Percentiles rank a stretch among this genome's conserved stretches.
These are phyloP conservation scores for Clarias batrachus DNA, from an alignment of 2,113 vertebrate genomes.

Conservation along the genomic window DNA sequence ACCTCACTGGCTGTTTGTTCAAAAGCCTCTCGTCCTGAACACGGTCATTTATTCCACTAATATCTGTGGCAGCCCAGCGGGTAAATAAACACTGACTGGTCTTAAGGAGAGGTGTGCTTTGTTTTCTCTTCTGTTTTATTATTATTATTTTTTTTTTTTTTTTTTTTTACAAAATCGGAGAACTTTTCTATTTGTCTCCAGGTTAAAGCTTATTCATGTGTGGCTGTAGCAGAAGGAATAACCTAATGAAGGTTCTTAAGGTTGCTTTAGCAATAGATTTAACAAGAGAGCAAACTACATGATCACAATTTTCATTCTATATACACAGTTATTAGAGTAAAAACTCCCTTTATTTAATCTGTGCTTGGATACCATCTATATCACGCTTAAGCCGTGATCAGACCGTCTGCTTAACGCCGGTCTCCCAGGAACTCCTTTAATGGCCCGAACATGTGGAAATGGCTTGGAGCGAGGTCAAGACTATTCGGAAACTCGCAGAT, in stretches of 20 bases:
- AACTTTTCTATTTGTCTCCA: neutral
- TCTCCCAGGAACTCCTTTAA: too few relatives aligned
- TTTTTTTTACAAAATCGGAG: conserved; percentile 2
- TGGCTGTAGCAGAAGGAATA: neutral
- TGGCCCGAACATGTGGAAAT: too few relatives aligned
- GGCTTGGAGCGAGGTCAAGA: too few relatives aligned
- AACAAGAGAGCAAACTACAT: neutral
- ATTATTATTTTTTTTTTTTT: conserved; percentile 2
- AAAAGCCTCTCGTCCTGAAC: conserved; percentile 61
- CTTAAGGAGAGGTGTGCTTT: conserved; percentile 31
- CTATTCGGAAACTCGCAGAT: too few relatives aligned
- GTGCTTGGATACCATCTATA: too few relatives aligned
- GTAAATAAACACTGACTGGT: conserved; percentile 51
- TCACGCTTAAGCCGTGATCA: too few relatives aligned
- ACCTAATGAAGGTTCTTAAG: neutral
- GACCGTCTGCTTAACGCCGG: too few relatives aligned
- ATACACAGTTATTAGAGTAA: too few relatives aligned
- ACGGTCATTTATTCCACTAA: conserved; percentile 57
- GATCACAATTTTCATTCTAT: neutral
- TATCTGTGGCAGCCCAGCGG: conserved; percentile 44
- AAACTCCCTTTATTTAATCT: too few relatives aligned
- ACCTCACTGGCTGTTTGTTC: conserved; percentile 69
- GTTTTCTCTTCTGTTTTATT: conserved; percentile 37
- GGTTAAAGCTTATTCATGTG: neutral
- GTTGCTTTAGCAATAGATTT: neutral